Percentiles rank a stretch among this genome's conserved stretches.
phyloP scores from a whole-genome alignment of 1,140 invertebrate species.

The Drosophila nebulosa region DNA sequence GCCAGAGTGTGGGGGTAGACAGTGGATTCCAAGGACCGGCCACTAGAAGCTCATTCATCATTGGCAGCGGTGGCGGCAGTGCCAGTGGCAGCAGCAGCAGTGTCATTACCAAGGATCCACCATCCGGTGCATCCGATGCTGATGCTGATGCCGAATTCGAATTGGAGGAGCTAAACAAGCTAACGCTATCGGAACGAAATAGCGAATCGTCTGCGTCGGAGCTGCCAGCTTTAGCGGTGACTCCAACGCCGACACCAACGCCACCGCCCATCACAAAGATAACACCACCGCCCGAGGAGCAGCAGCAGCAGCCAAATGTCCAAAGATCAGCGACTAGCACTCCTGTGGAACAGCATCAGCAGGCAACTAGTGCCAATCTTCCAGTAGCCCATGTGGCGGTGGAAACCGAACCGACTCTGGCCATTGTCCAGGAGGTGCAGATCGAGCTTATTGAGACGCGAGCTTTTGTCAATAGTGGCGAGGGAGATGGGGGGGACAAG shows the following conservation, averaged over 20 bases:
- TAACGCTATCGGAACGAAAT: constrained; percentile 41
- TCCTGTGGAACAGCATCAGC: not conserved
- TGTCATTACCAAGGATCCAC: constrained; percentile 49
- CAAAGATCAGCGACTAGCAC: not conserved
- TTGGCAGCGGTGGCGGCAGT: constrained; percentile 1
- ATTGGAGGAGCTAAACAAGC: constrained; percentile 41
- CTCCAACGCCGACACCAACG: constrained; percentile 31
- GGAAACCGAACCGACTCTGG: not conserved
- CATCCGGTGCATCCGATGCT: constrained; percentile 14
- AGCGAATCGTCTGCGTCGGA: constrained; percentile 43
- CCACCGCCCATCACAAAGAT: constrained; percentile 54
- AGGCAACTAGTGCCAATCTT: not conserved
- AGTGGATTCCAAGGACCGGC: not conserved
- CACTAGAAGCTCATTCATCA: not conserved
- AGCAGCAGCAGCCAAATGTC: not conserved
- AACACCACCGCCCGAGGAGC: constrained; percentile 45
- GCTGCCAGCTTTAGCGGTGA: constrained; percentile 18
- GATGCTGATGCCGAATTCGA: constrained; percentile 53
- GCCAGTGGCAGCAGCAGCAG: constrained; percentile 9
- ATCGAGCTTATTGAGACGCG: constrained; percentile 63
- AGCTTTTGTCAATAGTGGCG: not conserved
- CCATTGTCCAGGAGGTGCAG: constrained; percentile 59
- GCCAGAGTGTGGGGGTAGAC: constrained; percentile 14
- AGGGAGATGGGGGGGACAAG: not conserved
- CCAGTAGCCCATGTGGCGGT: not conserved